Conservation (phyloP, 2,888 invertebrate species). For the Agonopterix alstromeriana region DNA sequence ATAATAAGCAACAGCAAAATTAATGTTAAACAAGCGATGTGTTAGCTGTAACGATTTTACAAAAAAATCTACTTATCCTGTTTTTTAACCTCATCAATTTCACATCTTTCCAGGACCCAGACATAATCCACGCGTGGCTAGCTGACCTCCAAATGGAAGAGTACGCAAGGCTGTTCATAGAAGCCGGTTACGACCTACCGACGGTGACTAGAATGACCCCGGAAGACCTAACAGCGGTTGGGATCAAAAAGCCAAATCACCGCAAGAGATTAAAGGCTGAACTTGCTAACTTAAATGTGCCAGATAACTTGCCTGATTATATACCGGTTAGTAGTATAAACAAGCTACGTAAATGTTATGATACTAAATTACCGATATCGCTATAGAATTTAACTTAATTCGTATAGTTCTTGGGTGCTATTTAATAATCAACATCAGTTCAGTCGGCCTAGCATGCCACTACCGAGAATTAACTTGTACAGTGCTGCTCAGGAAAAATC, state of each 20-base stretch:
- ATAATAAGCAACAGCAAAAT: too few relatives aligned
- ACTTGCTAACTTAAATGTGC: conserved; percentile 94
- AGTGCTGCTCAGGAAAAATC: too few relatives aligned
- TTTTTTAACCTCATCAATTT: too few relatives aligned
- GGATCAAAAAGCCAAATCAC: conserved; percentile 98
- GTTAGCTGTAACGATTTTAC: too few relatives aligned
- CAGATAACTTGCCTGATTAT: conserved; percentile 96
- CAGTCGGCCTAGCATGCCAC: too few relatives aligned
- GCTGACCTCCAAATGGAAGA: conserved; percentile 96
- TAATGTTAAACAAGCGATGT: too few relatives aligned
- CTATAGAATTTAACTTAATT: too few relatives aligned
- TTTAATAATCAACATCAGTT: conserved; percentile 2
- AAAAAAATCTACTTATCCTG: too few relatives aligned
- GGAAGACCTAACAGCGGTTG: conserved; percentile 92
- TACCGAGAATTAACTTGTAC: background rate
- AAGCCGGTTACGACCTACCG: conserved; percentile 97
- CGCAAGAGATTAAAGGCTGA: conserved; percentile 97
- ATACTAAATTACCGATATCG: too few relatives aligned
- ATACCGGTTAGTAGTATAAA: conserved; percentile 83
- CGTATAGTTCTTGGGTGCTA: background rate
- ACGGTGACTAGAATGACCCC: conserved; percentile 99
- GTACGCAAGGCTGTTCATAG: conserved; percentile 94
- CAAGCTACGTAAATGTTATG: too few relatives aligned
- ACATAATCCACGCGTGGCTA: conserved; percentile 96
- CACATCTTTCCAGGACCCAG: conserved; percentile 83